Evolutionary conservation across 2,113 vertebrate genomes (phyloP), one percentile per base, ranked within the genome.

Genomic region (Corythornis vintsioides): DNA sequence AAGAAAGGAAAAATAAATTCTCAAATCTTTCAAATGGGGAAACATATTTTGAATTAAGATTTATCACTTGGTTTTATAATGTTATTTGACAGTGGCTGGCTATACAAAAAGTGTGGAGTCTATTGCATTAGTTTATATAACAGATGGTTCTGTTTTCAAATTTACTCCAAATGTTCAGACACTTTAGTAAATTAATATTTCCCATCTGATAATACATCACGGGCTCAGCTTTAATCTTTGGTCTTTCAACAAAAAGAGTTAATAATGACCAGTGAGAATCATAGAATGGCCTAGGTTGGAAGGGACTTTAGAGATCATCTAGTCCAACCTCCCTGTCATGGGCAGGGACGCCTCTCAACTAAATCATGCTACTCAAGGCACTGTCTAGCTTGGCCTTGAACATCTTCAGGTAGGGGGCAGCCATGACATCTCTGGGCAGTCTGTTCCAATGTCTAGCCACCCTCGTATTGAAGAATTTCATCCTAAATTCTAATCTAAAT

Each of bases 141-240:
- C 97, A 98, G 97, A 98, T 97, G 96, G 96, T 96, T 97, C 96
- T 97, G 96, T 97, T 98, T 98, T 97, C 96, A 97, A 95, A 97
- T 97, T 97, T 97, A 96, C 96, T 97, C 91, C 95, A 96, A 97
- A 96, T 97, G 95, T 97, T 97, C 96, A 95, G 75, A 97, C 96
- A 88, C 82, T 97, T 94, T 76, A 89, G 92, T 90, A 96, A 97
- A 97, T 98, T 96, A 97, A 90, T 97, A 97, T 96, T 97, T 97
- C 91, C 89, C 94, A 95, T 97, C 94, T 97, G 96, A 97, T 97
- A 91, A 92, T 94, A 96, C 61, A 82, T 91, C 78, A 79, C 64
- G 83, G 86, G 42, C 71, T 90, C 72, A 93, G 74, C 90, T 97
- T 96, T 96, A 93, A 96, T 96, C 86, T 94, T 92, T 43, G 5